Conservation (phyloP, 2,888 invertebrate genomes). For the Mesochorus sp. region DNA sequence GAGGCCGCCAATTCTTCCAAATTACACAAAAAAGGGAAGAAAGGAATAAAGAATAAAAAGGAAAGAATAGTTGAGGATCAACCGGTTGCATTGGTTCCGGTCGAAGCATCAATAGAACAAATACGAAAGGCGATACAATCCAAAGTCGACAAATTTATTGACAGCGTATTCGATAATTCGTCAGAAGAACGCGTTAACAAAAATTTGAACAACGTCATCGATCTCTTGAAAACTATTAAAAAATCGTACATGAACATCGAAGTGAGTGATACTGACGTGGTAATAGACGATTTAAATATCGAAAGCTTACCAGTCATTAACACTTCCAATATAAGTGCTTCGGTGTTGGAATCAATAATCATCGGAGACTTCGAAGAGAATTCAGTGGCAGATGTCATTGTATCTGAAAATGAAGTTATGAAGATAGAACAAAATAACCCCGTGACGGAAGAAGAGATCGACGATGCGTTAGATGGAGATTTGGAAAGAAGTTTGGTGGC, state of each 20-base stretch:
- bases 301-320: neutral
- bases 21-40: neutral
- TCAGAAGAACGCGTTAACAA: neutral
- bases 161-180: neutral
- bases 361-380: neutral
- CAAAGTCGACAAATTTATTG: neutral
- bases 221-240: neutral
- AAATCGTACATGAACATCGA: neutral
- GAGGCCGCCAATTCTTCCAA: neutral
- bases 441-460: neutral
- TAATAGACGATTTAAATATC: neutral
- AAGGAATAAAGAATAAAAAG: neutral
- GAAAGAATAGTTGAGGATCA: neutral
- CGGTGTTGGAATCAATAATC: neutral
- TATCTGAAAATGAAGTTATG: too few species aligned
- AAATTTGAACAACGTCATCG: neutral
- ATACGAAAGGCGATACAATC: neutral
- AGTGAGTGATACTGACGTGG: neutral
- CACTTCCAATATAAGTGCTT: neutral
- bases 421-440: too few species aligned
- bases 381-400: too few species aligned
- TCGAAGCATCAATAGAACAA: neutral
- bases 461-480: neutral
- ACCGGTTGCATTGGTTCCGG: neutral
- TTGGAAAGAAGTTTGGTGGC: too few species aligned